Conservation (phyloP, 2,797 vertebrate genomes). For the Gymnodraco acuticeps region DNA sequence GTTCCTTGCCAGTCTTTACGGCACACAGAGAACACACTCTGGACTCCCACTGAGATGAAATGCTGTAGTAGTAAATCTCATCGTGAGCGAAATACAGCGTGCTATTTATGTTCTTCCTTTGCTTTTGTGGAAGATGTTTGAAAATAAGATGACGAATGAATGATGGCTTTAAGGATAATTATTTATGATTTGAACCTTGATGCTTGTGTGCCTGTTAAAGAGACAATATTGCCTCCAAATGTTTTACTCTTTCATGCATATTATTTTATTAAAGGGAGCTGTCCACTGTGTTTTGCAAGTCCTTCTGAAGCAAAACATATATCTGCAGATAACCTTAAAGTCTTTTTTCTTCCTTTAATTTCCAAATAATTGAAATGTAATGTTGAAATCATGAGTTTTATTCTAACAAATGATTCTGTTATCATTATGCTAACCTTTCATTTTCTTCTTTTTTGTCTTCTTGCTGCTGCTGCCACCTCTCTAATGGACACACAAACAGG, state of each 20-base stretch:
- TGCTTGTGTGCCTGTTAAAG: not conserved
- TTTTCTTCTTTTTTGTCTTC: not conserved
- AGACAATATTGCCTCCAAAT: not conserved
- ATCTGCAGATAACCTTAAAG: no score
- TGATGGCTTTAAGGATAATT: not conserved
- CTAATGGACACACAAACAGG: conserved; percentile 61
- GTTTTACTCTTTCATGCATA: no score
- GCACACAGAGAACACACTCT: not conserved
- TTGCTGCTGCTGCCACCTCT: conserved; percentile 5
- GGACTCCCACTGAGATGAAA: conserved; percentile 52
- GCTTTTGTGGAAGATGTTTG: conserved; percentile 16
- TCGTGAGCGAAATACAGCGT: not conserved
- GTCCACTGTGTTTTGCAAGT: not conserved
- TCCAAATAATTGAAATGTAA: no score
- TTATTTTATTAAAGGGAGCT: not conserved
- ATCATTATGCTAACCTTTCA: not conserved
- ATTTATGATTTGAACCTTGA: not conserved
- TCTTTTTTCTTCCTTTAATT: no score
- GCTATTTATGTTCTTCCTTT: conserved; percentile 9
- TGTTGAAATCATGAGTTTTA: not conserved
- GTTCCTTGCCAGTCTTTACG: conserved; percentile 21
- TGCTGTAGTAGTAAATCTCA: conserved; percentile 10
- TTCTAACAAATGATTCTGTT: not conserved
- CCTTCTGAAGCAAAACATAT: no score
- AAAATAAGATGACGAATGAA: conserved; percentile 11